Base-by-base conservation (phyloP, 2,888 invertebrate genomes). In the Metalampra italica region DNA sequence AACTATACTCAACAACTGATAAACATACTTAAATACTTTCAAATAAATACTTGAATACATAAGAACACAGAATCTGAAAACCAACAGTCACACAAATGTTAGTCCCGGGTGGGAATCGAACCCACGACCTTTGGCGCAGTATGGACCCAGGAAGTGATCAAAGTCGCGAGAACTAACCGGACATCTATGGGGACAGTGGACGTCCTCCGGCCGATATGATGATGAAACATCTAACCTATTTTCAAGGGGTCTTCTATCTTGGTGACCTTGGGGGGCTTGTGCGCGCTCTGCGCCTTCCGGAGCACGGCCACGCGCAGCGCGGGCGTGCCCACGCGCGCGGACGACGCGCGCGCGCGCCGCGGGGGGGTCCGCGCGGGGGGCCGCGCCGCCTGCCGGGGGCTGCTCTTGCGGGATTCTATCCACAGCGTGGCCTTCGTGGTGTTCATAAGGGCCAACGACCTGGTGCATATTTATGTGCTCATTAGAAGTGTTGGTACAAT, bases 371-470 rank as follows among this genome's bases (percentile, higher is more conserved):
- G 45, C 13, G 43, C 30, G 40, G 3, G 37, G 3, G 40, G 9
- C 2, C 14, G 42, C 14, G 8, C 4, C 1, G 41, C 32, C 34
- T 53, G 63, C 44, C 65, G 49, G 0, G 71, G 69, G 15, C 64
- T 65, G 3, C 53, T 49, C 64, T 78, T 78, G 11, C 83, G 64
- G 0, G 82, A 82, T 62, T 82, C 81, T 41, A 84, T 82, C 86
- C 86, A 85, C 29, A 77, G 64, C 29, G 75, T 65, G 1, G 86
- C 85, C 52, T 82, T 77, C 0, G 80, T 81, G 0, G 78, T 69
- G 52, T 51, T 51, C 39, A 60, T 54, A 13, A 43, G 43, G 32
- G 45, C n/a, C 40, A 39, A 5, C 7, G 39, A 13, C 39, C 13
- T 39, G 39, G 14, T 39, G 41, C n/a, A n/a, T n/a, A n/a, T 39